These are phyloP conservation scores for Caradrina kadenii DNA, from an alignment of 2,888 invertebrate genomes.

Conservation along the genomic window DNA sequence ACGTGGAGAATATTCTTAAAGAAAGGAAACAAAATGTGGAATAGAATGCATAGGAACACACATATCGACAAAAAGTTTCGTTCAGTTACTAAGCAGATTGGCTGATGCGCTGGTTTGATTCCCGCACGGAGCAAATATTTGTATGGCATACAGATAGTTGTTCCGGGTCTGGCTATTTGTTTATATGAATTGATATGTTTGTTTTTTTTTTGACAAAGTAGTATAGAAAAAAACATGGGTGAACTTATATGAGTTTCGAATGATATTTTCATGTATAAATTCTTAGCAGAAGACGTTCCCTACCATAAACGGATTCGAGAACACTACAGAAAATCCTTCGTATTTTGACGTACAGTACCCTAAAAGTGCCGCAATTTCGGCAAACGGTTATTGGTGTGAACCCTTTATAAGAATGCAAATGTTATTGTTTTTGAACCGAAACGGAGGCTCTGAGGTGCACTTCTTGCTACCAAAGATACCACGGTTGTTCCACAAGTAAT, in stretches of 20 bases:
- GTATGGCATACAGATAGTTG: too few relatives aligned
- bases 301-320: too few relatives aligned
- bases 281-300: not conserved
- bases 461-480: slow-evolving; percentile 67
- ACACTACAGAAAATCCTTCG: not conserved
- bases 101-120: too few relatives aligned
- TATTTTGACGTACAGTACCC: slow-evolving; percentile 19
- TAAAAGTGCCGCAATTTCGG: slow-evolving; percentile 57
- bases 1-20: not conserved
- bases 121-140: too few relatives aligned
- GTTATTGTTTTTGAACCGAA: slow-evolving; percentile 73
- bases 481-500: slow-evolving; percentile 61
- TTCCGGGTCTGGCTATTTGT: too few relatives aligned
- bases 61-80: too few relatives aligned
- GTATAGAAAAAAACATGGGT: too few relatives aligned
- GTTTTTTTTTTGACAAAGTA: too few relatives aligned
- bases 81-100: too few relatives aligned
- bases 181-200: too few relatives aligned
- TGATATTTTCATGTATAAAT: too few relatives aligned
- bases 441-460: slow-evolving; percentile 72
- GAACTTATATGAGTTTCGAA: too few relatives aligned
- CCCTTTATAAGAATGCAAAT: slow-evolving; percentile 80
- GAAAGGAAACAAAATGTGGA: not conserved
- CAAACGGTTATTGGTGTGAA: slow-evolving; percentile 71
- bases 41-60: not conserved